phyloP scores from a whole-genome alignment of 2,888 invertebrate species.

The Panorpa germanica region DNA sequence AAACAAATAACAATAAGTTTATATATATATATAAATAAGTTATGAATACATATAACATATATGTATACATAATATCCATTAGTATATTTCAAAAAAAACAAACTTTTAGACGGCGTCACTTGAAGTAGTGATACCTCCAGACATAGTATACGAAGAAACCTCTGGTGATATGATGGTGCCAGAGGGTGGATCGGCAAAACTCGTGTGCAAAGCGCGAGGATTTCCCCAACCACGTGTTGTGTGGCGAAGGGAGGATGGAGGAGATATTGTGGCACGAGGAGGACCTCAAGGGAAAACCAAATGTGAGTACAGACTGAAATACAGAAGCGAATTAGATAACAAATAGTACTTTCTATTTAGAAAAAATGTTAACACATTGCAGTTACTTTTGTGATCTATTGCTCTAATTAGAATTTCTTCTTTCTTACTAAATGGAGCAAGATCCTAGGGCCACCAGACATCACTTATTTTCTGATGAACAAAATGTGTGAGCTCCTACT shows the following conservation, averaged over 20 bases:
- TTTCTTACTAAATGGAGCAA: too few species aligned
- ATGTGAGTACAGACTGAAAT: conserved; percentile 29
- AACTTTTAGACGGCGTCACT: conserved; percentile 65
- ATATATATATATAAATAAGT: too few species aligned
- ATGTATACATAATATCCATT: conserved; percentile 2
- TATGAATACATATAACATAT: too few species aligned
- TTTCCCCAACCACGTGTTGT: conserved; percentile 69
- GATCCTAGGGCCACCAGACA: too few species aligned
- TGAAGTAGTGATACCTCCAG: conserved; percentile 83
- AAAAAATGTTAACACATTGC: neutral
- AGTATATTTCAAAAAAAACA: too few species aligned
- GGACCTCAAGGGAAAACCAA: conserved; percentile 54
- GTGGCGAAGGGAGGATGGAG: conserved; percentile 76
- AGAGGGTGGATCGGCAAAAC: conserved; percentile 76
- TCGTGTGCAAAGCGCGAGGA: conserved; percentile 71
- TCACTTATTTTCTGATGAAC: too few species aligned
- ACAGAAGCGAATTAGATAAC: neutral
- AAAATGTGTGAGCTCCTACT: too few species aligned
- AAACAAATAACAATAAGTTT: conserved; percentile 1
- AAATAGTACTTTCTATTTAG: neutral
- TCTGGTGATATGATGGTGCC: conserved; percentile 89
- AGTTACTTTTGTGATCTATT: neutral
- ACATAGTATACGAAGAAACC: conserved; percentile 75
- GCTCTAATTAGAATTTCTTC: neutral
- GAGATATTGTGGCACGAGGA: conserved; percentile 59